Evolutionary conservation across 2,113 vertebrate species (phyloP), one percentile per base, ranked within the genome.

Genomic region (Neomonachus schauinslandi): DNA sequence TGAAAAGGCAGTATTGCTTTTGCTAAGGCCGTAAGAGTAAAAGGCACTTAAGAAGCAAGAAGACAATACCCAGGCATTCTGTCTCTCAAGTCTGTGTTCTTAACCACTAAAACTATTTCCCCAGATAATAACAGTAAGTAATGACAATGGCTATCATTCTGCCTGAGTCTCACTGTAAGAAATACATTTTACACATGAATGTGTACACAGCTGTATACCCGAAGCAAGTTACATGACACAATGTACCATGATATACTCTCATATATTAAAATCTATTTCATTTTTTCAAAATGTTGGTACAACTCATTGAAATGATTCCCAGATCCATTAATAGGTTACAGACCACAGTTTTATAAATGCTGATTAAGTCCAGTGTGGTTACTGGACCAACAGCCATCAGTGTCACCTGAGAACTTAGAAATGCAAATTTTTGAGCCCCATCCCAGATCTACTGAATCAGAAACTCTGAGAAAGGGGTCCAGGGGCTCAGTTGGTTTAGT

Each of bases 131-230:
- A 79, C 4, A 93, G 5, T 59, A 88, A 57, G 53, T 24, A 65
- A 49, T 0, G 79, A 39, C n/a, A 96, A 10, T n/a, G 26, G 39
- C 1, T 33, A 8, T 90, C 28, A 63, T 55, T 95, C 24, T 89
- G 4, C 53, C 19, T 49, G 15, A 86, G 71, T 80, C 12, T 14
- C 21, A 57, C 1, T 22, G 1, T 91, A 91, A 63, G 39, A 93
- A 36, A 82, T 91, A 85, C 16, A 65, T n/a, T 95, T 79, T 61
- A 76, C 67, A 55, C n/a, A 61, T 80, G 65, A 93, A 80, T n/a
- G 49, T 80, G 7, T 46, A 71, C 14, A 76, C 3, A 91, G 28
- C 21, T 49, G 5, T 46, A 63, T 5, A 84, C 18, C 13, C 39
- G 42, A 80, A 94, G 57, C 7, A 94, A 57, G 61, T 85, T 59